Evolutionary conservation across 2,797 vertebrate genomes (phyloP), one percentile per base, ranked within the genome.

Genomic region (Alosa sapidissima): DNA sequence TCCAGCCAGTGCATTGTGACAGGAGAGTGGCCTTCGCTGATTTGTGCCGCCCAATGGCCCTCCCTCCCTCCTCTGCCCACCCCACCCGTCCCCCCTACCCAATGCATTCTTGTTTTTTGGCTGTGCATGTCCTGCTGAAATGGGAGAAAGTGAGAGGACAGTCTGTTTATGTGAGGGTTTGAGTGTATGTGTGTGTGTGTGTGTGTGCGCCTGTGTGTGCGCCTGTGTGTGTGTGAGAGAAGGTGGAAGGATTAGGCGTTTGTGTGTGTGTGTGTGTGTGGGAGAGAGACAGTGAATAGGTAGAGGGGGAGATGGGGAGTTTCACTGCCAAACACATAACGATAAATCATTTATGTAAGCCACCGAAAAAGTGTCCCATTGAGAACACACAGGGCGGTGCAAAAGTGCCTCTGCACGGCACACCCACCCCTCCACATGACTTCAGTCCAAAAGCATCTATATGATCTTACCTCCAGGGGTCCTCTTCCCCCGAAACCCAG

Each of bases 51-150:
- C 24, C 24, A 68, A 24, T 33, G 10, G 3, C 28, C 62, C 62
- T 68, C 58, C 58, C 58, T 62, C 60, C 7, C 4, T 14, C 6
- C 2, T 36, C 68, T 16, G 10, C 36, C 21, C 21, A 24, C 58
- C n/a, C 7, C n/a, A 41, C 68, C 16, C 4, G 8, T 16, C 16
- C 36, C 45, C 68, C 33, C 68, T 75, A 36, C 33, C 62, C 24
- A 8, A 14, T 19, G 68, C 68, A 19, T 45, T 75, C 68, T 75
- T 75, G 33, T 75, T 75, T 75, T 75, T 75, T 75, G 68, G 68
- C 68, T 2, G 36, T 75, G 11, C 14, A 2, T 41, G 33, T 45
- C 36, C 33, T 45, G 68, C 68, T 75, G 33, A 75, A 75, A 45
- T 75, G 68, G 33, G 33, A 75, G 68, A 75, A 75, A 16, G 68